These are phyloP conservation scores for Fistularia tabacaria DNA, from an alignment of 2,797 vertebrate genomes.

Conservation along the genomic window DNA sequence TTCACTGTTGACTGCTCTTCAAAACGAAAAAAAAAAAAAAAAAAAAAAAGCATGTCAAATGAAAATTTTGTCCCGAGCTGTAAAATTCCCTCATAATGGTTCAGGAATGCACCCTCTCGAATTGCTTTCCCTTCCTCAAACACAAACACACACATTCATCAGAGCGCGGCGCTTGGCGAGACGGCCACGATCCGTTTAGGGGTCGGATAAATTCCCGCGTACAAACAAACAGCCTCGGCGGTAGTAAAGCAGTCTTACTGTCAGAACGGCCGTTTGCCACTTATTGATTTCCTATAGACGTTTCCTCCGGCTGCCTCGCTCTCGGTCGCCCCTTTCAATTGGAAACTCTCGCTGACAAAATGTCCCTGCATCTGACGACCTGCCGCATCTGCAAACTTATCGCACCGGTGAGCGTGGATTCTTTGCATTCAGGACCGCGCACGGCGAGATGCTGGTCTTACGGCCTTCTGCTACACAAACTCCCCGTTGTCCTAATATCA, in stretches of 20 bases:
- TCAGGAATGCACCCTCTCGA: too few species aligned
- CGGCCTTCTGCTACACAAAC: slow-evolving; percentile 4
- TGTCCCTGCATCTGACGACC: slow-evolving; percentile 22
- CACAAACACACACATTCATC: not conserved
- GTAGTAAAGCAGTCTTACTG: slow-evolving; percentile 36
- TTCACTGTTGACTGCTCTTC: too few species aligned
- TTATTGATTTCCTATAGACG: slow-evolving; percentile 58
- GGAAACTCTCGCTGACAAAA: slow-evolving; percentile 40
- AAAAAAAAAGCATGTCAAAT: too few species aligned
- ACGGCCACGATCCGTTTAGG: slow-evolving; percentile 14
- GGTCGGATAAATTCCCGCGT: slow-evolving; percentile 13
- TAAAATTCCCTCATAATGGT: too few species aligned
- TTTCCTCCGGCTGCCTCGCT: slow-evolving; percentile 23
- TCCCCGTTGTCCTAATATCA: not conserved
- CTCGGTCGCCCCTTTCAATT: slow-evolving; percentile 14
- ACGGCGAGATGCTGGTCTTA: slow-evolving; percentile 7
- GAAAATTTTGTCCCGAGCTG: too few species aligned
- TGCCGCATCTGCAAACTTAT: slow-evolving; percentile 24
- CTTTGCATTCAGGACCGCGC: slow-evolving; percentile 36
- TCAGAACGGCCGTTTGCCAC: slow-evolving; percentile 39
- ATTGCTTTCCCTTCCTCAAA: too few species aligned
- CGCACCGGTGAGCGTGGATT: too few species aligned
- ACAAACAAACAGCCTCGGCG: slow-evolving; percentile 14
- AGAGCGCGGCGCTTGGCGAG: not conserved
- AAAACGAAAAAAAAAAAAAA: too few species aligned